A percentile compares a stretch with the other conserved stretches of the same genome.
Evolutionary conservation across 2,797 vertebrate species (phyloP).

Genomic region (Coendou prehensilis): DNA sequence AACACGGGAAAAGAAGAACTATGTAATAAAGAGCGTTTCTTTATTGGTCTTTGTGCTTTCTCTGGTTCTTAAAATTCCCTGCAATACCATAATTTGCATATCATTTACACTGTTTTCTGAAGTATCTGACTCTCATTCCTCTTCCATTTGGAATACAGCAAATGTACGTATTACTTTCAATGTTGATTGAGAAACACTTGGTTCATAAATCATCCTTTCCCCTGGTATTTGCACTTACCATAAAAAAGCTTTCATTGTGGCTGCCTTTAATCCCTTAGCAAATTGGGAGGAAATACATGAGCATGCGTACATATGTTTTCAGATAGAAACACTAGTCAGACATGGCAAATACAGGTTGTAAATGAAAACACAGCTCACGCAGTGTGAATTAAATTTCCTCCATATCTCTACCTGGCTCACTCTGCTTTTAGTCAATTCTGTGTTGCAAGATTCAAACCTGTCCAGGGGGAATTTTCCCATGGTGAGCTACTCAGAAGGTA

Average conservation of each 20-base stretch:
- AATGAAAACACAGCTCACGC: neutral
- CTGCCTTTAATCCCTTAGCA: neutral
- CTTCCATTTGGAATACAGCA: neutral
- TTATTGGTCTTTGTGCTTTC: neutral
- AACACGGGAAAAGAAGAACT: neutral
- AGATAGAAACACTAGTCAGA: neutral
- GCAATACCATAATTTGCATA: neutral
- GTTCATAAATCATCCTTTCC: neutral
- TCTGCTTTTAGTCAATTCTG: neutral
- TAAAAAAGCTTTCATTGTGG: neutral
- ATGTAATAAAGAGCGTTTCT: neutral
- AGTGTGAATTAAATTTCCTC: neutral
- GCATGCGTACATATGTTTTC: neutral
- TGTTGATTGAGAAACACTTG: neutral
- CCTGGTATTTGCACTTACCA: neutral
- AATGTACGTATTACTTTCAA: neutral
- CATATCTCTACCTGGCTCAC: neutral
- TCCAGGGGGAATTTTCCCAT: neutral
- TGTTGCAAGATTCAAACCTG: neutral
- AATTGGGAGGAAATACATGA: neutral
- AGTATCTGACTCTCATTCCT: no score
- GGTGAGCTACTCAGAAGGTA: neutral
- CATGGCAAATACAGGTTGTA: neutral
- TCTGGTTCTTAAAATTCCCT: neutral
- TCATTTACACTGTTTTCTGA: neutral